Conservation (phyloP, 1,140 invertebrate species). For the Hyles euphorbiae region DNA sequence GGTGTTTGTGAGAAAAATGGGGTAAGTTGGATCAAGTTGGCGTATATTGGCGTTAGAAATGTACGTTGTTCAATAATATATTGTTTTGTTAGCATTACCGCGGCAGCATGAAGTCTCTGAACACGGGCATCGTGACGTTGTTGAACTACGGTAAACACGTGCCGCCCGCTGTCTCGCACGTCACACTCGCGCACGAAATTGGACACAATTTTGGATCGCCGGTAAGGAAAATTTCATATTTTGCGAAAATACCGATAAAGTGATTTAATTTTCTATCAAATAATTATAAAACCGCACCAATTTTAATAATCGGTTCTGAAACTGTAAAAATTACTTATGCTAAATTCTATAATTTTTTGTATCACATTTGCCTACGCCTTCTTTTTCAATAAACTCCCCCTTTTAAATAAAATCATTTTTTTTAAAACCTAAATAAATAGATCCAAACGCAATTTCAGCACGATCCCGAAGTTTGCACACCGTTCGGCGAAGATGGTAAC, state of each 20-base stretch:
- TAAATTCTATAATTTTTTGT: no score
- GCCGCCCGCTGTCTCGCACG: conserved; percentile 97
- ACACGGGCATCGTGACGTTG: conserved; percentile 98
- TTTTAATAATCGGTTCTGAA: no score
- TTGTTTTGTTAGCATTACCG: conserved; percentile 86
- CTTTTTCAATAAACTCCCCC: no score
- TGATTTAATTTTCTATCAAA: no score
- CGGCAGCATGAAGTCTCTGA: conserved; percentile 95
- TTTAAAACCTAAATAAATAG: background rate
- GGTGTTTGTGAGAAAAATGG: conserved; percentile 96
- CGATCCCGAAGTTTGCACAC: conserved; percentile 94
- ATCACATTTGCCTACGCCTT: no score
- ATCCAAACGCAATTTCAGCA: conserved; percentile 80
- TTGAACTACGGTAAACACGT: conserved; percentile 99
- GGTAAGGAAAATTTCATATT: conserved; percentile 65
- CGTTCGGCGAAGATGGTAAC: conserved; percentile 95
- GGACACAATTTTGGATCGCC: conserved; percentile 99
- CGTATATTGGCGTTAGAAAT: background rate
- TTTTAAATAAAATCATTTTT: background rate
- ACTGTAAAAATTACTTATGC: no score
- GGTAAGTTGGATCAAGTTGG: conserved; percentile 69
- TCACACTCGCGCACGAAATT: conserved; percentile 99
- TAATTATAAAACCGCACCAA: no score
- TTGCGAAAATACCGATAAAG: no score
- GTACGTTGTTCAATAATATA: conserved; percentile 2